phyloP scores from a whole-genome alignment of 2,888 invertebrate species.

The Operophtera brumata region DNA sequence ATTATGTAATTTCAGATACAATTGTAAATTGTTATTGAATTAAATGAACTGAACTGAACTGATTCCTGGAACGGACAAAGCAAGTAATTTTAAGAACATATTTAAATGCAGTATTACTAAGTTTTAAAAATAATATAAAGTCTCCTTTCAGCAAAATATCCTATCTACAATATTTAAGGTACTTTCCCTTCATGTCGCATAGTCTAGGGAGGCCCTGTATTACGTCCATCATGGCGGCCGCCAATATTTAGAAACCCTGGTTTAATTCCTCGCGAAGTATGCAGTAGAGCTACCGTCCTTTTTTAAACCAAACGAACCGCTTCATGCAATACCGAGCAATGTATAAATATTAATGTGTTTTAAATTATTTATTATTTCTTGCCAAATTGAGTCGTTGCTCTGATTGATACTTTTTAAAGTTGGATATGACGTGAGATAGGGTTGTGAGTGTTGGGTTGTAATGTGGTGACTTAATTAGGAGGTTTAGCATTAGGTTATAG shows the following conservation, averaged over 20 bases:
- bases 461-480: conserved; percentile 3
- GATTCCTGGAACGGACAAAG: no score
- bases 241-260: neutral
- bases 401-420: conserved; percentile 51
- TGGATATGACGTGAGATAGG: conserved; percentile 17
- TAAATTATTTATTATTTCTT: conserved; percentile 59
- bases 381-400: conserved; percentile 65
- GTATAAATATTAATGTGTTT: conserved; percentile 68
- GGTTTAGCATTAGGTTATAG: neutral
- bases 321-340: conserved; percentile 60
- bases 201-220: no score
- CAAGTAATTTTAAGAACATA: no score
- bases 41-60: no score
- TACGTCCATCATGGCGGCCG: neutral
- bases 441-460: neutral
- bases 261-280: conserved; percentile 30
- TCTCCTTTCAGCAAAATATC: no score
- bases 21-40: no score
- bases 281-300: conserved; percentile 71
- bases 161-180: no score
- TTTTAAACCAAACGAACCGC: conserved; percentile 57
- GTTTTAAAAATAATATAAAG: no score
- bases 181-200: no score
- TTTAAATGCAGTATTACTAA: no score
- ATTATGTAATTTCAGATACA: no score